Evolutionary conservation across 2,888 invertebrate species (phyloP), one percentile per base, ranked within the genome.

Genomic region (Nomada ruficornis): DNA sequence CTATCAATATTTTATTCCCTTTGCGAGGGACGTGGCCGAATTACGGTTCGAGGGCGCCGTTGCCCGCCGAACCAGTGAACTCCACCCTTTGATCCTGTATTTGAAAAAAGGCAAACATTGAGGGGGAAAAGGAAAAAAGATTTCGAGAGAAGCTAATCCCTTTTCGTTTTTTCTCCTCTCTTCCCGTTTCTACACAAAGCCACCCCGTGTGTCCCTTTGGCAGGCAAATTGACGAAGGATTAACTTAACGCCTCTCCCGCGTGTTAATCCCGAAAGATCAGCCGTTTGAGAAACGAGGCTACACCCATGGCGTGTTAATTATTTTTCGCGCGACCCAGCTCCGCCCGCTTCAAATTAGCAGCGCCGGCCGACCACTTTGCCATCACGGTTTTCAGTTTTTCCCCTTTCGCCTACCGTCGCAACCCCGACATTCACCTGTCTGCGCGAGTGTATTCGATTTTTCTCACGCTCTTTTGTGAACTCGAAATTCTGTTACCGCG

Each of bases 331-430:
- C 72, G 64, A n/a, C 54, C 20, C 60, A 7, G 29, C 50, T 36
- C 20, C 47, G 29, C 65, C 65, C 73, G 15, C 47, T 65, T 29
- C 29, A 65, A 73, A 73, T 73, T 73, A 73, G 65, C 73, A 65
- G 73, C 55, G 20, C 36, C 36, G 59, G 44, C 70, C 70, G 29
- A 71, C 60, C 55, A 20, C 72, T 73, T 73, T 55, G 20, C 64
- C 44, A 55, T 73, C 64, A 23, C 36, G 50, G 36, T 71, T 62
- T 71, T 62, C 26, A 36, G 18, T n/a, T 52, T 10, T 26, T 26
- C 20, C 29, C 15, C 20, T 10, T 10, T 15, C 18, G 2, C 47
- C 64, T 44, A 42, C 42, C 7, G 20, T 9, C 18, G 11, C 54
- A 15, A 18, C 18, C 11, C 42, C 3, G 7, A 11, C 36, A 5